Conservation (phyloP, 1,140 invertebrate species). For the Wasmannia auropunctata region DNA sequence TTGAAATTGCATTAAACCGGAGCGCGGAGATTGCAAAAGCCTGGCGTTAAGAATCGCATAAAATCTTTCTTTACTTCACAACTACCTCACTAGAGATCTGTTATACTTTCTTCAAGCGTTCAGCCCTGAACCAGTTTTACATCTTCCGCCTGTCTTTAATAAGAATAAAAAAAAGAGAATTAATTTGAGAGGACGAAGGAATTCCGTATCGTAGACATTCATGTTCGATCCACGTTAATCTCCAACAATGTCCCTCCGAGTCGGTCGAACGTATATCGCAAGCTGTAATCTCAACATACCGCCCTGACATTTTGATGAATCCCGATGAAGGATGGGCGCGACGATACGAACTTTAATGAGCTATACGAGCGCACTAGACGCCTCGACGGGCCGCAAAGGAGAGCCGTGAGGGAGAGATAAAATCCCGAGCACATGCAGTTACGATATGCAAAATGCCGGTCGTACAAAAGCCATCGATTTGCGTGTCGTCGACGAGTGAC, state of each 20-base stretch:
- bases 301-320: constrained; percentile 49
- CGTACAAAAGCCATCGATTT: constrained; percentile 3
- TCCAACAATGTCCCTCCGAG: background rate
- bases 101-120: background rate
- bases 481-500: background rate
- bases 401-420: background rate
- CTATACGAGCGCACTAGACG: background rate
- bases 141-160: background rate
- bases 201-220: constrained; percentile 16
- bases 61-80: background rate
- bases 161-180: background rate
- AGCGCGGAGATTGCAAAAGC: constrained; percentile 2
- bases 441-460: background rate
- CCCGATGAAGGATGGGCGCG: constrained; percentile 39
- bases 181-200: background rate
- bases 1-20: constrained; percentile 11
- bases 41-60: background rate
- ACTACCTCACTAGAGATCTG: background rate
- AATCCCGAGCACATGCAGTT: too few relatives aligned
- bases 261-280: constrained; percentile 19
- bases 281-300: constrained; percentile 41
- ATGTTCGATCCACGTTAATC: background rate
- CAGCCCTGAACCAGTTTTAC: background rate
- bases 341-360: constrained; percentile 34
- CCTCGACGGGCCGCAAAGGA: background rate